Evolutionary conservation across 1,140 invertebrate species (phyloP).

Genomic region (Adelges cooleyi): DNA sequence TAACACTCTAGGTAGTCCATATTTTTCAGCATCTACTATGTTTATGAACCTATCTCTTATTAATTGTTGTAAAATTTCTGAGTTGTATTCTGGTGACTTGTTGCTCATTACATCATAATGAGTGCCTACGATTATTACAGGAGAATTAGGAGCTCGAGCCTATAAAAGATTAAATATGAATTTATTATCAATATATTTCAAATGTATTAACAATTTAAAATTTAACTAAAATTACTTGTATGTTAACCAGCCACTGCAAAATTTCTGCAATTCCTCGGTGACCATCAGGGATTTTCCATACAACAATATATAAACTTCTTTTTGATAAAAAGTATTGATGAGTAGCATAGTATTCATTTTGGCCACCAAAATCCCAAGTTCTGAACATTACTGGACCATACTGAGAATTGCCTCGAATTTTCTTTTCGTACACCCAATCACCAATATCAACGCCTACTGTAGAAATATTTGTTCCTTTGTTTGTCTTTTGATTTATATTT

Average conservation of each 20-base stretch:
- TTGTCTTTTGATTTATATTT: constrained; percentile 60
- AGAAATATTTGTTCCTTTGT: constrained; percentile 64
- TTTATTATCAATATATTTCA: not conserved
- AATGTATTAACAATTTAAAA: not conserved
- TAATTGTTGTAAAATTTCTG: constrained; percentile 75
- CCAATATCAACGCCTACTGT: constrained; percentile 96
- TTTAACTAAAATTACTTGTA: constrained; percentile 48
- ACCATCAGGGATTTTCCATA: constrained; percentile 91
- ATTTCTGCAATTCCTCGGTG: constrained; percentile 81
- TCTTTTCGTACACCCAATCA: constrained; percentile 85
- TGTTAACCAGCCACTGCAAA: constrained; percentile 89
- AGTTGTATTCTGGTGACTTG: constrained; percentile 53
- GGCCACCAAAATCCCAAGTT: constrained; percentile 99
- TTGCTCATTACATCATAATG: constrained; percentile 83
- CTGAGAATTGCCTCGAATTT: constrained; percentile 52
- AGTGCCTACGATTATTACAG: constrained; percentile 87
- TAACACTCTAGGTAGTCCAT: constrained; percentile 83
- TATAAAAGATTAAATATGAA: constrained; percentile 35
- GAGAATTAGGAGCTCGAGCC: constrained; percentile 83
- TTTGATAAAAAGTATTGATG: constrained; percentile 98
- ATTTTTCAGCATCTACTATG: constrained; percentile 89
- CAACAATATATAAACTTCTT: constrained; percentile 85
- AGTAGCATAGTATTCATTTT: constrained; percentile 90
- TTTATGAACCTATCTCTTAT: constrained; percentile 85
- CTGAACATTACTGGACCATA: constrained; percentile 87